These are phyloP conservation scores for Chunga burmeisteri DNA, from an alignment of 2,113 vertebrate genomes.

Conservation along the genomic window DNA sequence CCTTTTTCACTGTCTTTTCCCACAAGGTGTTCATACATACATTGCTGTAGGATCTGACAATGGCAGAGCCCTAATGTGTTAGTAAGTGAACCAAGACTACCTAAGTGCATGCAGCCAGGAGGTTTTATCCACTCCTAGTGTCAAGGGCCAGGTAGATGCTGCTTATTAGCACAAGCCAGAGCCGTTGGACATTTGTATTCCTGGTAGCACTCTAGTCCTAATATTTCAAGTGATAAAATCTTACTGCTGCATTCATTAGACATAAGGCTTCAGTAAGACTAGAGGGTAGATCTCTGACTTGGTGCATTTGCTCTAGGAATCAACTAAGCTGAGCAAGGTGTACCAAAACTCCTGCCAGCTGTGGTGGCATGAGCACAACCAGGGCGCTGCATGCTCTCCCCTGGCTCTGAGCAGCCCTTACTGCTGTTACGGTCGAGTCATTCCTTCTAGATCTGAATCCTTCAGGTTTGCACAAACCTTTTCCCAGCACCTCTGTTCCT, in stretches of 20 bases:
- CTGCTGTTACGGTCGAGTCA: neutral
- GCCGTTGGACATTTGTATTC: neutral
- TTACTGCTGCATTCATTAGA: neutral
- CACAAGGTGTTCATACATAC: neutral
- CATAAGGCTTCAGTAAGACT: neutral
- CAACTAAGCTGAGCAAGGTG: neutral
- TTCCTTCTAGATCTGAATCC: neutral
- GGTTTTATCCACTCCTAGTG: neutral
- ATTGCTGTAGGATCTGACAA: neutral
- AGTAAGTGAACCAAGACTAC: neutral
- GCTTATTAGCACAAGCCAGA: neutral
- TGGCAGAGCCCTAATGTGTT: neutral
- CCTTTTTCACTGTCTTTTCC: neutral
- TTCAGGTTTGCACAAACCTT: neutral
- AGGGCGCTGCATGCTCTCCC: neutral
- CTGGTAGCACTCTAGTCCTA: neutral
- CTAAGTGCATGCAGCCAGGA: neutral
- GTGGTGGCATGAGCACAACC: neutral
- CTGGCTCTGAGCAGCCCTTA: neutral
- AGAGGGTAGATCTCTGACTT: too few species aligned
- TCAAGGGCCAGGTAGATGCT: neutral
- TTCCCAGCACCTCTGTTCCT: neutral
- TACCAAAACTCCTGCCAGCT: neutral
- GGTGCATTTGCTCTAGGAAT: neutral
- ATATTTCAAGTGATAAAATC: neutral